These are phyloP conservation scores for Euphonia xanthogaster DNA, from an alignment of 2,797 vertebrate species.

Conservation along the genomic window DNA sequence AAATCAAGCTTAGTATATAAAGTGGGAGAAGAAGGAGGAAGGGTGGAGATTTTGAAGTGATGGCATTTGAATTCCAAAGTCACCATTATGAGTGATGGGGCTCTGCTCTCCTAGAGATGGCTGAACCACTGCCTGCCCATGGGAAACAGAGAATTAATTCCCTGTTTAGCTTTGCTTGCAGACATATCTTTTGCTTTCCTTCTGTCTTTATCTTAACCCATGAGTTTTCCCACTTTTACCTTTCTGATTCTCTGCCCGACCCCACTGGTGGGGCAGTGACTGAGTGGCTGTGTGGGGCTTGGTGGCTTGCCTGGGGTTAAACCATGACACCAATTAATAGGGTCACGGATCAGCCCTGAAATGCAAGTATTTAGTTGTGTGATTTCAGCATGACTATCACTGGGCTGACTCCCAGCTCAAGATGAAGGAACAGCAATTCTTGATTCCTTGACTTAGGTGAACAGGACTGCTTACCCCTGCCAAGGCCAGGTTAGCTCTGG, in stretches of 20 bases:
- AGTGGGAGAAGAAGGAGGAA: background rate
- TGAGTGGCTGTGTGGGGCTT: background rate
- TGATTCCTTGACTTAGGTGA: background rate
- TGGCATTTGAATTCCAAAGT: background rate
- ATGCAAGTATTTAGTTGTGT: background rate
- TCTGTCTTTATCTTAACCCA: background rate
- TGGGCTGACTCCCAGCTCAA: background rate
- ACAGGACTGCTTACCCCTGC: background rate
- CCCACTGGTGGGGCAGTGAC: background rate
- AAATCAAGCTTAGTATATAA: background rate
- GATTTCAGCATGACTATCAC: background rate
- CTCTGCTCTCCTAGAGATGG: background rate
- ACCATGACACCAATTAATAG: background rate
- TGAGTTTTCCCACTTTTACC: background rate
- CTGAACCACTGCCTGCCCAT: background rate
- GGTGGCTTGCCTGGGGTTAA: background rate
- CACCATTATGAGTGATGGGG: background rate
- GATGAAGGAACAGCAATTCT: rapidly evolving
- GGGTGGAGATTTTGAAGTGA: background rate
- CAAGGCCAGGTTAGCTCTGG: background rate
- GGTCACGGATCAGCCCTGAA: background rate
- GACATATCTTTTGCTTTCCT: background rate
- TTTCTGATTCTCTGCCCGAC: rapidly evolving
- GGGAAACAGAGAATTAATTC: background rate
- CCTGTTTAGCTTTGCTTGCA: background rate